phyloP scores from a whole-genome alignment of 2,113 vertebrate genomes.

The Sciurus niger region DNA sequence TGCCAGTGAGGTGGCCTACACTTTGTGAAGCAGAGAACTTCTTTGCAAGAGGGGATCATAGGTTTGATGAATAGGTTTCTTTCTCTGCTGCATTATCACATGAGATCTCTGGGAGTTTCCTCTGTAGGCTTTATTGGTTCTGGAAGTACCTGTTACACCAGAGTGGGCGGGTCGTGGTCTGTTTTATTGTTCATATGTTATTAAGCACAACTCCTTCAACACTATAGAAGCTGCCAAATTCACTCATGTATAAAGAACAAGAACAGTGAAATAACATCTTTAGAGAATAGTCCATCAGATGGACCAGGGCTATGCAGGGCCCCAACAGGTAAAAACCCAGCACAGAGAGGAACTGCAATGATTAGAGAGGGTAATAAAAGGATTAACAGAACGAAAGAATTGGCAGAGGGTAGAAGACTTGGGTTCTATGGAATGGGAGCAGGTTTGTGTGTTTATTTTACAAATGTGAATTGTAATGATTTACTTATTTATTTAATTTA shows the following conservation, averaged over 20 bases:
- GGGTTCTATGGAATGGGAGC: neutral
- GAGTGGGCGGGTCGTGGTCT: conserved; percentile 5
- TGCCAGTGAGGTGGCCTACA: neutral
- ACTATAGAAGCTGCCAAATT: conserved; percentile 23
- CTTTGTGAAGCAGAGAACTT: conserved; percentile 20
- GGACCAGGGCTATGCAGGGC: neutral
- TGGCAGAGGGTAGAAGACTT: neutral
- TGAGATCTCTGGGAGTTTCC: neutral
- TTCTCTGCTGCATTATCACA: neutral
- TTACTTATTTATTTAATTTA: too few relatives aligned
- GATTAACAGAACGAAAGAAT: neutral
- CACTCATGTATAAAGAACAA: conserved; percentile 60
- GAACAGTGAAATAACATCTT: neutral
- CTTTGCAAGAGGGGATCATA: neutral
- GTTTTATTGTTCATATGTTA: conserved; percentile 3
- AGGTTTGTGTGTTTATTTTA: conserved; percentile 3
- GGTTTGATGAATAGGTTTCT: neutral
- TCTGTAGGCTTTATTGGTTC: neutral
- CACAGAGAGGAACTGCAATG: neutral
- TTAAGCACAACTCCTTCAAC: conserved; percentile 25
- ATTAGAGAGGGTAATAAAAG: neutral
- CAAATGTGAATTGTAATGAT: neutral
- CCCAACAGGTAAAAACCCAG: neutral
- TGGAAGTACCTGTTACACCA: conserved; percentile 18
- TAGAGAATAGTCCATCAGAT: neutral